Percentiles rank a stretch among this genome's conserved stretches.
phyloP scores from a whole-genome alignment of 2,888 invertebrate species.

The Gerris lacustris region DNA sequence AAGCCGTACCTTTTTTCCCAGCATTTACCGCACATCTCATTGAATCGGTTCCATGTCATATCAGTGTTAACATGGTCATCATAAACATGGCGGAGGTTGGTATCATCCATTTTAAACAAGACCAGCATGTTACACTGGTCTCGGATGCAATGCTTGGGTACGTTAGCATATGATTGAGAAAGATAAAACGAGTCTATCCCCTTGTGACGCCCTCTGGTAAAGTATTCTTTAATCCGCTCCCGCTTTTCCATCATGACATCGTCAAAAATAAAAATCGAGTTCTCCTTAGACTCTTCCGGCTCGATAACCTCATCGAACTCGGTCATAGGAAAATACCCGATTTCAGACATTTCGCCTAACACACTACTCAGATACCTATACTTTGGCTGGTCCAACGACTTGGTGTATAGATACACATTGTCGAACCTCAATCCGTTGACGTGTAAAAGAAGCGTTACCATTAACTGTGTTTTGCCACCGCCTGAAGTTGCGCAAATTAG shows the following conservation, averaged over 20 bases:
- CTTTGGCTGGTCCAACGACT: constrained; percentile 33
- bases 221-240: no score
- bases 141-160: constrained; percentile 35
- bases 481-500: constrained; percentile 26
- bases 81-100: constrained; percentile 33
- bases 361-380: constrained; percentile 31
- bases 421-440: constrained; percentile 35
- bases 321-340: no score
- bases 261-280: no score
- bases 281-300: no score
- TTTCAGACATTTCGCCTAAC: constrained; percentile 25
- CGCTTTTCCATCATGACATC: no score
- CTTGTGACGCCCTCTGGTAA: no score
- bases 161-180: constrained; percentile 34
- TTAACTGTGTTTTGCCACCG: constrained; percentile 26
- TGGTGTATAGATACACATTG: constrained; percentile 36
- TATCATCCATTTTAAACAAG: constrained; percentile 35
- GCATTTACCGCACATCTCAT: constrained; percentile 31
- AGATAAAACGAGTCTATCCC: constrained; percentile 35
- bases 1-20: constrained; percentile 29
- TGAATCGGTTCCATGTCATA: constrained; percentile 28
- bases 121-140: constrained; percentile 36
- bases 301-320: no score
- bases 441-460: constrained; percentile 30
- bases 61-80: constrained; percentile 22